Conservation (phyloP, 2,888 invertebrate genomes). For the Dioctria rufipes region DNA sequence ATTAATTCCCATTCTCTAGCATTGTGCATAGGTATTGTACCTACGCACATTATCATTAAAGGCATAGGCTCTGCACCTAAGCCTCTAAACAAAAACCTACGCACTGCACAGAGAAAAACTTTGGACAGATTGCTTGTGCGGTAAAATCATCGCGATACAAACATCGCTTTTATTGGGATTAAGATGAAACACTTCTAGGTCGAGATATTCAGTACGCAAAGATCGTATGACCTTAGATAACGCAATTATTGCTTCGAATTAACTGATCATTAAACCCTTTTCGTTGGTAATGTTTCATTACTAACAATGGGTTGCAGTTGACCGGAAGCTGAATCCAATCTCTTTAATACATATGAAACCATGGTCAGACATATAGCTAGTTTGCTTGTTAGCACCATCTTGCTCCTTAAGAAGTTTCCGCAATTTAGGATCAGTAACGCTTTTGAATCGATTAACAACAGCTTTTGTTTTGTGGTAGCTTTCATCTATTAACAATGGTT, state of each 20-base stretch:
- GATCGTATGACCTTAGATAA: slow-evolving; percentile 89
- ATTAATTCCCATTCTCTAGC: too few relatives aligned
- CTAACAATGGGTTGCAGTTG: slow-evolving; percentile 93
- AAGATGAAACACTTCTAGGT: slow-evolving; percentile 95
- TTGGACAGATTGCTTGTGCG: too few relatives aligned
- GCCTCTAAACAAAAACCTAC: too few relatives aligned
- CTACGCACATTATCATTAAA: too few relatives aligned
- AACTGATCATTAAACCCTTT: slow-evolving; percentile 85
- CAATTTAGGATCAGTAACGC: slow-evolving; percentile 75
- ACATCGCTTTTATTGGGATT: slow-evolving; percentile 93
- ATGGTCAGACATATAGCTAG: slow-evolving; percentile 95
- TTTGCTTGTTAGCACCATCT: slow-evolving; percentile 86
- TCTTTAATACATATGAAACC: slow-evolving; percentile 95
- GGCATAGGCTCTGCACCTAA: too few relatives aligned
- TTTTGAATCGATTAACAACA: slow-evolving; percentile 78
- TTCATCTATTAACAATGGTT: slow-evolving; percentile 79
- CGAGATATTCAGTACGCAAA: slow-evolving; percentile 81
- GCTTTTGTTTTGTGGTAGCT: slow-evolving; percentile 78
- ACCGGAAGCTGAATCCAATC: slow-evolving; percentile 90
- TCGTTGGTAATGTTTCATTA: slow-evolving; percentile 84
- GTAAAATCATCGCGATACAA: slow-evolving; percentile 49
- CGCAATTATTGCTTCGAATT: slow-evolving; percentile 86
- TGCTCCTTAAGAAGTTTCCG: slow-evolving; percentile 78
- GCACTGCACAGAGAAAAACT: too few relatives aligned
- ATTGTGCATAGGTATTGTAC: too few relatives aligned